Percentiles rank a stretch among this genome's conserved stretches.
Conservation (phyloP, 2,797 vertebrate genomes). For the Mormyrops boulengeri region DNA sequence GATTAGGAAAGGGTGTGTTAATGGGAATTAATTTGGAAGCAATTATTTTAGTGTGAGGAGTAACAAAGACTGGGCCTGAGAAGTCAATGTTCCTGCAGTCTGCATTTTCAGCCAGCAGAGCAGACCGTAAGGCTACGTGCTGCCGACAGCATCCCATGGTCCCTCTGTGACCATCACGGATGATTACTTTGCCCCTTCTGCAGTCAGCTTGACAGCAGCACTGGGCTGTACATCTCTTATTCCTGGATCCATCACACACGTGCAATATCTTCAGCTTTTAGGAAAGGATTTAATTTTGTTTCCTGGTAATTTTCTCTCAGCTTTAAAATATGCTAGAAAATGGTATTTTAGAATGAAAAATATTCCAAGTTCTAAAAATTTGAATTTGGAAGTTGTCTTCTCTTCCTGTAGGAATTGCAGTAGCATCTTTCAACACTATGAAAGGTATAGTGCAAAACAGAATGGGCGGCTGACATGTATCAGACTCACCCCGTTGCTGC, state of each 20-base stretch:
- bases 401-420: neutral
- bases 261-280: neutral
- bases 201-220: neutral
- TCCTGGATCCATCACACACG: neutral
- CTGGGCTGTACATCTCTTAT: neutral
- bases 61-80: neutral
- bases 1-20: neutral
- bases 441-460: neutral
- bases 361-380: neutral
- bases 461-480: neutral
- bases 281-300: neutral
- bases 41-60: slow-evolving; percentile 13
- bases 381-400: neutral
- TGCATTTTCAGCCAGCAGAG: neutral
- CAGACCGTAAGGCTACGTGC: neutral
- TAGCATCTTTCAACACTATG: neutral
- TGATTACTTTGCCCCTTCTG: neutral
- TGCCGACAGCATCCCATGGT: neutral
- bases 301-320: neutral
- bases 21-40: slow-evolving; percentile 5
- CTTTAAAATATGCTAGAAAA: neutral
- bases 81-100: neutral
- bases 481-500: neutral
- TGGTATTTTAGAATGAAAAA: neutral
- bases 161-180: neutral